Evolutionary conservation across 2,113 vertebrate species (phyloP).

Genomic region (Lipophrys pholis): DNA sequence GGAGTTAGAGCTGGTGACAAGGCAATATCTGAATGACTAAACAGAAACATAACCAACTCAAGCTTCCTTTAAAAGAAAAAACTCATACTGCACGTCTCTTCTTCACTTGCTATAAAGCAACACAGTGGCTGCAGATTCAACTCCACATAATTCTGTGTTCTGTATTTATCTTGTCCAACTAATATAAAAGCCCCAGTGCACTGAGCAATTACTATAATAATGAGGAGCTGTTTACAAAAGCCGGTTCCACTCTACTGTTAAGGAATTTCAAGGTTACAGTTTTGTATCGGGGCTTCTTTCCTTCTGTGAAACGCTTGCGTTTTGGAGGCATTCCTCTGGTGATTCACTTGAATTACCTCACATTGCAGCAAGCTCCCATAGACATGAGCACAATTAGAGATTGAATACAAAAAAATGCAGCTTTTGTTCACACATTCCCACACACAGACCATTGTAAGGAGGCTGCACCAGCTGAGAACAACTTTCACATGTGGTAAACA

Average conservation of each 20-base stretch:
- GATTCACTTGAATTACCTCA: slow-evolving; percentile 28
- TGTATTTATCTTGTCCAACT: slow-evolving; percentile 54
- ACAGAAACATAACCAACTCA: no score
- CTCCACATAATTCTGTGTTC: slow-evolving; percentile 22
- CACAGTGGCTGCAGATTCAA: slow-evolving; percentile 12
- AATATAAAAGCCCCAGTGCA: slow-evolving; percentile 44
- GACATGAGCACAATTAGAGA: slow-evolving; percentile 29
- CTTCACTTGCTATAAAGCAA: slow-evolving; percentile 9
- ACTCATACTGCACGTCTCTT: no score
- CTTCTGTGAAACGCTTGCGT: slow-evolving; percentile 31
- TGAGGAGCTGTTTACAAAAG: slow-evolving; percentile 54
- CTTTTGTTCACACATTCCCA: not conserved
- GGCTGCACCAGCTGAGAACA: not conserved
- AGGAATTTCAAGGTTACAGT: slow-evolving; percentile 52
- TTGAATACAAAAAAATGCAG: slow-evolving; percentile 19
- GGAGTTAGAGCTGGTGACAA: not conserved
- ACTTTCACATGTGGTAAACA: not conserved
- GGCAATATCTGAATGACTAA: no score
- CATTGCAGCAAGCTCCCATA: slow-evolving; percentile 32
- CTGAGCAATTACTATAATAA: slow-evolving; percentile 56
- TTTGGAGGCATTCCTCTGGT: slow-evolving; percentile 20
- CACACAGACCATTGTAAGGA: not conserved
- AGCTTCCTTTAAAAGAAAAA: no score
- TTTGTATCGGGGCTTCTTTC: slow-evolving; percentile 6
- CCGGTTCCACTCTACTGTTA: slow-evolving; percentile 42